phyloP scores from a whole-genome alignment of 2,113 vertebrate species.

The Callopanchax toddi region DNA sequence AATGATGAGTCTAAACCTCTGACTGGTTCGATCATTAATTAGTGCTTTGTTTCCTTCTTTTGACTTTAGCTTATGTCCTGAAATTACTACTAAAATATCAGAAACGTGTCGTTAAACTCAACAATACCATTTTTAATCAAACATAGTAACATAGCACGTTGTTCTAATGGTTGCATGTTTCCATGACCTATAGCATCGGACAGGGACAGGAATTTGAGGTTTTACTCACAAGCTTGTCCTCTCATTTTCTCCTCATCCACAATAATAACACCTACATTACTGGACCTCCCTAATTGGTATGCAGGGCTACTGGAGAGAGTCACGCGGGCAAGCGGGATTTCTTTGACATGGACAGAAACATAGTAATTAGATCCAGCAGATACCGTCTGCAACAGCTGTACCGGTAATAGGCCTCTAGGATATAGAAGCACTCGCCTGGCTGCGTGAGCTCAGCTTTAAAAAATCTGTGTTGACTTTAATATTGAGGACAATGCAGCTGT shows the following conservation, averaged over 20 bases:
- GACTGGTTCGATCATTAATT: no score
- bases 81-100: not conserved
- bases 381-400: slow-evolving; percentile 61
- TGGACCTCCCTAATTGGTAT: slow-evolving; percentile 57
- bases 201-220: not conserved
- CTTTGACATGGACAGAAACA: slow-evolving; percentile 71
- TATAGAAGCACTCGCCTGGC: slow-evolving; percentile 42
- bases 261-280: slow-evolving; percentile 47
- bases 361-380: slow-evolving; percentile 73
- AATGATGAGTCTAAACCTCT: no score
- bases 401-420: slow-evolving; percentile 58
- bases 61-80: not conserved
- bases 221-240: slow-evolving; percentile 7
- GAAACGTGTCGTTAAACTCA: no score
- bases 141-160: no score
- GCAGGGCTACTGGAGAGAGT: slow-evolving; percentile 65
- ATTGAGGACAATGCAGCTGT: slow-evolving; percentile 2
- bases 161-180: no score
- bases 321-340: slow-evolving; percentile 58
- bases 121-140: not conserved
- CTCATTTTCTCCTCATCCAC: slow-evolving; percentile 33
- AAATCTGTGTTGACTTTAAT: slow-evolving; percentile 45
- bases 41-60: no score
- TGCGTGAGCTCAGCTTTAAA: slow-evolving; percentile 37
- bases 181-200: not conserved